Percentiles rank a stretch among this genome's conserved stretches.
phyloP scores from a whole-genome alignment of 1,140 invertebrate species.

The Trachymyrmex septentrionalis region DNA sequence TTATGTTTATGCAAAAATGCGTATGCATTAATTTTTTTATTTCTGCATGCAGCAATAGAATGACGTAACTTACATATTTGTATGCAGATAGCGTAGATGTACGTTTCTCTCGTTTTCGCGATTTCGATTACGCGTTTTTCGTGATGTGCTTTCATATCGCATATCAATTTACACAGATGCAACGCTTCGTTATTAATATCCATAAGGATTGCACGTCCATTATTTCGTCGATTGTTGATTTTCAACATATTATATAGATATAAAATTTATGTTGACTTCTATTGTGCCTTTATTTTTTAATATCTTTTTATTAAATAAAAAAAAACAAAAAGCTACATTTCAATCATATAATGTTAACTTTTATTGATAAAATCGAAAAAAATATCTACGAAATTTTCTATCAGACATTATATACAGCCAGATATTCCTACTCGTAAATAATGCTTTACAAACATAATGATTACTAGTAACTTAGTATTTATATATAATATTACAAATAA shows the following conservation, averaged over 20 bases:
- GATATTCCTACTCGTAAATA: not conserved
- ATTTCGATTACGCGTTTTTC: constrained; percentile 21
- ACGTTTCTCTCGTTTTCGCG: constrained; percentile 8
- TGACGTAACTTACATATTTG: constrained; percentile 4
- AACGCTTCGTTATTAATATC: constrained; percentile 31
- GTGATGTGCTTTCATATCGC: constrained; percentile 1
- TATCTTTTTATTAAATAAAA: not conserved
- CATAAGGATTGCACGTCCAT: constrained; percentile 3
- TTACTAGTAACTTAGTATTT: not conserved
- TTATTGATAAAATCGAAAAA: not conserved
- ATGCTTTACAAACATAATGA: not conserved
- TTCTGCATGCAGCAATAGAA: not conserved
- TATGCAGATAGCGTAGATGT: not conserved
- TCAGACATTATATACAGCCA: not conserved
- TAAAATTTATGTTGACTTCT: not conserved
- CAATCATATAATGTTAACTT: not conserved
- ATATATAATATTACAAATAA: not conserved
- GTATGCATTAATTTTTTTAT: not conserved
- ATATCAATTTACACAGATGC: constrained; percentile 23
- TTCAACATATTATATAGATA: not conserved
- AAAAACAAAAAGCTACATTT: constrained; percentile 17
- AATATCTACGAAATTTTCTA: not conserved
- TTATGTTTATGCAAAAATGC: not conserved
- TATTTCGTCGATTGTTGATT: constrained; percentile 36
- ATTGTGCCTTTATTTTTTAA: not conserved